These are phyloP conservation scores for Sminthurinus aureus DNA, from an alignment of 2,888 invertebrate genomes.

Conservation along the genomic window DNA sequence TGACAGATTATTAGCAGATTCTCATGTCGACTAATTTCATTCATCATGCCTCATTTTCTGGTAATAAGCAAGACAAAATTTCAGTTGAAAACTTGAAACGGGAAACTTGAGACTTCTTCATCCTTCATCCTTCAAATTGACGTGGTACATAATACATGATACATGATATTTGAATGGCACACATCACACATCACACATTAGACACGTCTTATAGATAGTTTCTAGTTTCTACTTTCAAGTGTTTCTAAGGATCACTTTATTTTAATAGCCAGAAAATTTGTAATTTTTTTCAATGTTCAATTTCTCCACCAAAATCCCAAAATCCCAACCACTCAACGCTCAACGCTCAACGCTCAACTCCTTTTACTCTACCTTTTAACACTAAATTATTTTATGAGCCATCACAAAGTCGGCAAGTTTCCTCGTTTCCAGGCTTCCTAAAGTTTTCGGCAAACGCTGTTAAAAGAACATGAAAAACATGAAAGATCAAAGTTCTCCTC, in stretches of 20 bases:
- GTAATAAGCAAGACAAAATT: slow-evolving; percentile 6
- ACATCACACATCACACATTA: background rate
- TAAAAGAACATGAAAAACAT: too few species aligned
- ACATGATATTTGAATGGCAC: too few species aligned
- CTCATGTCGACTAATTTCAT: slow-evolving; percentile 21
- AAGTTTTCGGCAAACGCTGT: background rate
- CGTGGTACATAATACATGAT: background rate
- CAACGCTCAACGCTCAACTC: too few species aligned
- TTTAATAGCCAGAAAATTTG: slow-evolving; percentile 21
- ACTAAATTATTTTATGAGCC: background rate
- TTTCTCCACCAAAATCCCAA: background rate
- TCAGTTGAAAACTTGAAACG: too few species aligned
- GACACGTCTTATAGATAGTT: too few species aligned
- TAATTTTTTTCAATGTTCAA: background rate
- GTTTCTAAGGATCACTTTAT: background rate
- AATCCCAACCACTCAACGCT: background rate
- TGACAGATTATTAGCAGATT: slow-evolving; percentile 25
- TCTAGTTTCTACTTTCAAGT: too few species aligned
- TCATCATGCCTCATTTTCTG: slow-evolving; percentile 24
- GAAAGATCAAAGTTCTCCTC: too few species aligned
- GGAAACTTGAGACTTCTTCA: background rate
- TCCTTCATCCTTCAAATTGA: background rate
- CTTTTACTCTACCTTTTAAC: background rate
- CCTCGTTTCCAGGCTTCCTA: background rate
- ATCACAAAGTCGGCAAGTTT: background rate